Evolutionary conservation across 1,140 invertebrate species (phyloP), one percentile per base, ranked within the genome.

Genomic region (Bombus soroeensis): DNA sequence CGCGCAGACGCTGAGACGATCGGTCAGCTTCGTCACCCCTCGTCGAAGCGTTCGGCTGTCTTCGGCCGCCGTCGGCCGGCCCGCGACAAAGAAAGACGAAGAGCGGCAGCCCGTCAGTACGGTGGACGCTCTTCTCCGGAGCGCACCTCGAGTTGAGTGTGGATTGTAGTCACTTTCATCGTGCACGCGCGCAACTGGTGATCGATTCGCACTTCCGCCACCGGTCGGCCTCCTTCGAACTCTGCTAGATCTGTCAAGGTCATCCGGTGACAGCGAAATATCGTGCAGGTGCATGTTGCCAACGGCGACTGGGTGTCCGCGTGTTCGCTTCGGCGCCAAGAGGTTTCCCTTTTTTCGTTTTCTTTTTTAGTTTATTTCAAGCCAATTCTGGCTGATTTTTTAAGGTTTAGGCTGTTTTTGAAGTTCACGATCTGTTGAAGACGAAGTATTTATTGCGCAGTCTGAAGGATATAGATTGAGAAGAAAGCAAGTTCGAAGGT

Each of bases 131-230:
- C 91, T 92, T 92, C 83, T 78, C 66, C 90, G 72, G 90, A 92
- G 93, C 90, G 92, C 87, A 91, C 88, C 86, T 88, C 64, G 43
- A 70, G 57, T 3, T 12, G 41, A 43, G 41, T 43, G 82, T 78
- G 77, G 22, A 12, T 73, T 53, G 43, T 28, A n/a, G 34, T 62
- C 83, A 68, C 28, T 53, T 43, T 47, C 62, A 39, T 68, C 72
- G 72, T 83, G 22, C 79, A 85, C 81, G 84, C 87, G 92, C 91
- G 92, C 92, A 93, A 92, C 92, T 92, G 87, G 92, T 92, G 90
- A 91, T 92, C 91, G 85, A 90, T 91, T 88, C 86, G 59, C 82
- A 87, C 83, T 91, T 90, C 80, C 89, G 78, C 66, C 88, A 80
- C 78, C 74, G 89, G 79, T 85, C 89, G 86, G 84, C 82, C 79